Evolutionary conservation across 2,797 vertebrate genomes (phyloP).

Genomic region (Orientallactaga sibirica): DNA sequence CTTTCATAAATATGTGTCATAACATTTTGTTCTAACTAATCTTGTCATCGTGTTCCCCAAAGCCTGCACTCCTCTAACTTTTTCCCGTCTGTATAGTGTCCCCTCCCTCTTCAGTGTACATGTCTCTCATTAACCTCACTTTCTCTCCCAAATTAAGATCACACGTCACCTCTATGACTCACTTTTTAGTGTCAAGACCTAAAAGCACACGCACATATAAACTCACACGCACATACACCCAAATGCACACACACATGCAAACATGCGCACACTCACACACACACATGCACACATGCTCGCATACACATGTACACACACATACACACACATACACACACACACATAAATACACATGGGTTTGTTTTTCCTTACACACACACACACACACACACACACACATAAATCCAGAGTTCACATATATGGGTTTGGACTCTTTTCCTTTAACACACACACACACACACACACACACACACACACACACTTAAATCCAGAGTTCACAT

Average conservation of each 20-base stretch:
- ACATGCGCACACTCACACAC: background rate
- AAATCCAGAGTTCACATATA: background rate
- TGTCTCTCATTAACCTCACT: background rate
- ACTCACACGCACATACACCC: rapidly evolving
- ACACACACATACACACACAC: background rate
- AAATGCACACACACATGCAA: background rate
- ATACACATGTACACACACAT: background rate
- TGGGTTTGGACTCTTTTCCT: no score
- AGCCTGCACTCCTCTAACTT: background rate
- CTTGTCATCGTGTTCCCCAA: background rate
- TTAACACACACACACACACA: background rate
- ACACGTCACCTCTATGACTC: background rate
- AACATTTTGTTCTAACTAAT: background rate
- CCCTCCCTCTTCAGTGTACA: background rate
- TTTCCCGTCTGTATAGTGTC: background rate
- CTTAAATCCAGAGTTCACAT: background rate
- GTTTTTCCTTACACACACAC: background rate
- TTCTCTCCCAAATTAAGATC: background rate
- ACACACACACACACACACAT: background rate
- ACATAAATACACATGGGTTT: background rate
- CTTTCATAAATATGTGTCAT: background rate
- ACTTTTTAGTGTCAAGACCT: background rate
- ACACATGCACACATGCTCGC: rapidly evolving
- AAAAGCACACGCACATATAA: background rate
- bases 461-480: background rate